phyloP scores from a whole-genome alignment of 2,797 vertebrate genomes.

The Syncerus caffer region DNA sequence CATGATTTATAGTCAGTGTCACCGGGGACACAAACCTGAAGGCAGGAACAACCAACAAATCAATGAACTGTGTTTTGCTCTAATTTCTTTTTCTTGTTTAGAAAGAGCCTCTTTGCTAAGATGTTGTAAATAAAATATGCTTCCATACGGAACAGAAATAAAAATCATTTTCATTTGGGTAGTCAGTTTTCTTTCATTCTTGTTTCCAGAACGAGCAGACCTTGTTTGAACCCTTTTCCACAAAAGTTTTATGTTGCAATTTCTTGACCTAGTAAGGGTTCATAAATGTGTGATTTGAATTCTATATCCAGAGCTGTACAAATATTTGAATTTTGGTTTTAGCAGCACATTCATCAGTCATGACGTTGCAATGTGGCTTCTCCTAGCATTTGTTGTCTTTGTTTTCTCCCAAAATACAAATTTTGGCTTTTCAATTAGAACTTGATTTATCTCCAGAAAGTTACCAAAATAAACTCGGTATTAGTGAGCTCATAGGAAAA shows the following conservation, averaged over 20 bases:
- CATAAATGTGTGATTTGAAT: neutral
- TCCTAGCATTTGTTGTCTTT: neutral
- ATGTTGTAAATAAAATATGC: neutral
- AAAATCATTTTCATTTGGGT: neutral
- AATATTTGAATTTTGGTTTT: neutral
- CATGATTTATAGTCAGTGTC: neutral
- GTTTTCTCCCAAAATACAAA: neutral
- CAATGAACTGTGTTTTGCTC: neutral
- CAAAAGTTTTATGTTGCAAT: neutral
- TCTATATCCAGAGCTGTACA: neutral
- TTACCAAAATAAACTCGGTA: conserved; percentile 50
- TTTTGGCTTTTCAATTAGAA: conserved; percentile 50
- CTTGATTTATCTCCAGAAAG: conserved; percentile 26
- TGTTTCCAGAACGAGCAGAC: neutral
- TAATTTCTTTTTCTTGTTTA: neutral
- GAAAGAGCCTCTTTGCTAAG: neutral
- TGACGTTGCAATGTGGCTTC: rapidly evolving
- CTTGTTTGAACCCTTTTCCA: neutral
- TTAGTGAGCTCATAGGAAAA: conserved; percentile 46
- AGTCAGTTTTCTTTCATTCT: neutral
- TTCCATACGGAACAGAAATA: neutral
- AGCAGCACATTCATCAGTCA: neutral
- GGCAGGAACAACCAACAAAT: neutral
- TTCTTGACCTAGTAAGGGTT: neutral
- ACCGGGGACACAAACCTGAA: neutral